Base-by-base conservation (phyloP, 2,888 invertebrate species). In the Caenorhabditis angaria region DNA sequence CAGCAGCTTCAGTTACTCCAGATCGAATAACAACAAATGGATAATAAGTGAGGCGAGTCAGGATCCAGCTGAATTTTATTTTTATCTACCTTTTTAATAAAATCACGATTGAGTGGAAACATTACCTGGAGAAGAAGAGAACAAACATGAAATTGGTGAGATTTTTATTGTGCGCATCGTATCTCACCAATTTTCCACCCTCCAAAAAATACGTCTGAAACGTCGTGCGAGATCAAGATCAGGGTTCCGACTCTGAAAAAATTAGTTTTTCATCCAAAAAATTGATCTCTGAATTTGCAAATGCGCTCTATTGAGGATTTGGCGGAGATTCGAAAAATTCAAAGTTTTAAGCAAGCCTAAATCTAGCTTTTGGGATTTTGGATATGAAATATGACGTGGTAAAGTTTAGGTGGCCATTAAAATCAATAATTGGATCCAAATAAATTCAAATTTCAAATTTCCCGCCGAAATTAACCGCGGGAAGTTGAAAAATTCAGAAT, bases 201-300 rank as follows among this genome's bases (percentile, higher is more conserved):
- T 89, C 89, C 59, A 89, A 77, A 84, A n/a, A 88, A 87, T 47
- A 87, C 87, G 74, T 90, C 89, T 10, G 88, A 88, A 41, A 88
- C 85, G 77, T 90, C 90, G 75, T 90, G 90, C 4, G 82, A 84
- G 27, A 85, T 47, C 24, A 90, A 81, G 3, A 90, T 88, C 48
- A 89, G 83, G 0, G 88, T 86, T 48, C 85, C 85, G 28, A 85
- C 80, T 65, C 85, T 80, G 70, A n/a, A 76, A 70, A 47, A 8
- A 10, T n/a, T n/a, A n/a, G n/a, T 24, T 51, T 51, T n/a, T n/a
- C n/a, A n/a, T n/a, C n/a, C n/a, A n/a, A n/a, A n/a, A n/a, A n/a
- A n/a, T n/a, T n/a, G n/a, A n/a, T n/a, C n/a, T 35, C 14, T 35
- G 8, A 35, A 10, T 6, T 35, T 35, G 6, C 35, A 35, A 35